Evolutionary conservation across 2,888 invertebrate species (phyloP).

Genomic region (Drosophila niveifrons): DNA sequence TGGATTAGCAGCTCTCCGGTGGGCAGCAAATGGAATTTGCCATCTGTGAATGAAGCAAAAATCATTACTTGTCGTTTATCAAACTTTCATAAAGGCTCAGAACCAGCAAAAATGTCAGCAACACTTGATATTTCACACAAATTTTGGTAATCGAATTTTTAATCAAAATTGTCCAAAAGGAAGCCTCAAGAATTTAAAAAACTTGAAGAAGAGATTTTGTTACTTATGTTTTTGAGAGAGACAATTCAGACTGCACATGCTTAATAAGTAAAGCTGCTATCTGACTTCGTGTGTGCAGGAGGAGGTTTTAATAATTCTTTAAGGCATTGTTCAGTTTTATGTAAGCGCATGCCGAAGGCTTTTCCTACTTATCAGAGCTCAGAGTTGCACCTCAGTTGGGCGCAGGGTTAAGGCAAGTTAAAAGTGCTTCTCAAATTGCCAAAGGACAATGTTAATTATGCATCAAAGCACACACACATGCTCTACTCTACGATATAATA

Average conservation of each 20-base stretch:
- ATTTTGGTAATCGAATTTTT: neutral
- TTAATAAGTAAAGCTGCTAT: constrained; percentile 12
- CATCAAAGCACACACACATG: constrained; percentile 59
- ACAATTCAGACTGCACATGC: constrained; percentile 1
- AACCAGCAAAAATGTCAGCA: neutral
- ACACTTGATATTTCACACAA: neutral
- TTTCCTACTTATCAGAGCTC: constrained; percentile 45
- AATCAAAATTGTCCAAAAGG: too few species aligned
- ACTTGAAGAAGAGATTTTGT: neutral
- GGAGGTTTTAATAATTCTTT: constrained; percentile 19
- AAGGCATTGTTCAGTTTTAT: constrained; percentile 18
- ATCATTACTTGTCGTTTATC: constrained; percentile 18
- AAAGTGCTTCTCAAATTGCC: constrained; percentile 72
- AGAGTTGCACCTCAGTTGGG: constrained; percentile 45
- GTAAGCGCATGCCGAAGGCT: constrained; percentile 42
- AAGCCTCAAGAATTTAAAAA: neutral
- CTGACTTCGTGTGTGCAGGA: constrained; percentile 7
- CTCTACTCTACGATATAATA: too few species aligned
- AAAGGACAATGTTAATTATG: constrained; percentile 82
- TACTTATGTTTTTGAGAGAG: neutral
- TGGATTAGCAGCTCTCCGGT: constrained; percentile 91
- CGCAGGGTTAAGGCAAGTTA: constrained; percentile 60
- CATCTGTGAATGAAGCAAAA: constrained; percentile 86
- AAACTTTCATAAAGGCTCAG: constrained; percentile 11
- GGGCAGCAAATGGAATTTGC: constrained; percentile 91